Evolutionary conservation across 30 jellyfish, hydroid and myxozoan genomes (phyloP), one percentile per base, ranked within the genome.

Genomic region (Aurelia aurita): DNA sequence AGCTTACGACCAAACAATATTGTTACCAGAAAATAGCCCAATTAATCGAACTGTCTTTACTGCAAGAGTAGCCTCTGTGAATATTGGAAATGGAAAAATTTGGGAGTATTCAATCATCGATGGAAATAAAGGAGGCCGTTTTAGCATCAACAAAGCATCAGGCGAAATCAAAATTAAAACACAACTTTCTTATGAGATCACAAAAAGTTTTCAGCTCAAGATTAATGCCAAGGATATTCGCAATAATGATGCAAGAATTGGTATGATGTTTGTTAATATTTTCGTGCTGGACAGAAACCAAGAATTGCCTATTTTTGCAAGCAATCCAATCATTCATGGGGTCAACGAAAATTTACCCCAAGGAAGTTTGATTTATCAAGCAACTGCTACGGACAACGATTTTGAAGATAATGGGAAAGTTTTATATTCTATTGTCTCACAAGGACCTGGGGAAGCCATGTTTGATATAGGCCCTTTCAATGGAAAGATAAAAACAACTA

Each of bases 381-480:
- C 88, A 0, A 59, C 35, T 16, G 98, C 97, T 5, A 53, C 73
- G 7, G 99, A 95, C 63, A 65, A 61, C 31, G 99, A 95, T 71
- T 76, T 34, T 39, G 91, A 75, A 3, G 84, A 79, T 46, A 89
- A 87, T 31, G 96, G 97, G 3, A 43, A 39, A 25, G 79, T 86
- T 5, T 15, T 87, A 73, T 95, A 78, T 58, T 95, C 98, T 1
- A 89, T 95, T 6, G 75, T 69, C 22, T 82, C 93, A 34, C 91
- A 94, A 55, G 87, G 94, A 15, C 98, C 99, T 1, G 96, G 91
- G 6, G 54, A 23, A 22, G 87, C 99, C 1, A 76, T 92, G 4
- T 80, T 95, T 55, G 64, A 89, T 11, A 69, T 95, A 57, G 86
- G 87, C 39, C 97, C 99, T 6, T 84, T 95, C 49, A 79, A 51